Evolutionary conservation across 2,113 vertebrate species (phyloP).

Genomic region (Pan troglodytes): NHGRI_mPanTro3-v2.1_pri NC_072408.2:78537501-78538000

Average conservation of each 20-base stretch:
- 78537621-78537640: background rate
- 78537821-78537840: background rate
- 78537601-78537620: background rate
- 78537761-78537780: background rate
- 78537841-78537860: background rate
- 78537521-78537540: background rate
- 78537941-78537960: conserved; percentile 48
- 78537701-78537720: background rate
- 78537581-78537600: background rate
- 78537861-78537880: conserved; percentile 22
- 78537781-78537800: background rate
- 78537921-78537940: conserved; percentile 27
- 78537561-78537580: background rate
- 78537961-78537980: conserved; percentile 5
- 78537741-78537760: background rate
- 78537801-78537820: background rate
- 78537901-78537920: background rate
- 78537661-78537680: background rate
- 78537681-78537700: background rate
- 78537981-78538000: conserved; percentile 34
- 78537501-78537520: background rate
- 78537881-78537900: conserved; percentile 39
- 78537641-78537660: background rate
- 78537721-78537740: background rate
- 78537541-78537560: background rate